phyloP scores from a whole-genome alignment of 2,888 invertebrate species.

The Drosophila greeni region DNA sequence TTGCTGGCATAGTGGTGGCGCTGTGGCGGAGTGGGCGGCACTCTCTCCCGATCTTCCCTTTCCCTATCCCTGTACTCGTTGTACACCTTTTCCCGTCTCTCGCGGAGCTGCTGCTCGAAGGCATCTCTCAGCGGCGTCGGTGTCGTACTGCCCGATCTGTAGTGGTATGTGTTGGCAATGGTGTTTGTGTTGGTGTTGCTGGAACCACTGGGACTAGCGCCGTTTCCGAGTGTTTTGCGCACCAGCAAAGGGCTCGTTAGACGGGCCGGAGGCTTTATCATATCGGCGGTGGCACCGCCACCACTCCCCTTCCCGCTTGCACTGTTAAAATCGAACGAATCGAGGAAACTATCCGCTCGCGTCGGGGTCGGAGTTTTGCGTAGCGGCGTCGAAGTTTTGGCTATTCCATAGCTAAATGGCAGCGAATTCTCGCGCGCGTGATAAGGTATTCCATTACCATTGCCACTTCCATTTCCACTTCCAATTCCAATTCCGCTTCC shows the following conservation, averaged over 20 bases:
- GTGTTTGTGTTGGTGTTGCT: conserved; percentile 49
- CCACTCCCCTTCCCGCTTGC: conserved; percentile 35
- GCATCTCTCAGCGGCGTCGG: conserved; percentile 76
- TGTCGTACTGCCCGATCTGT: conserved; percentile 52
- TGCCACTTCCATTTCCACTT: conserved; percentile 29
- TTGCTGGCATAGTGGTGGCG: conserved; percentile 38
- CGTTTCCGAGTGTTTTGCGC: conserved; percentile 83
- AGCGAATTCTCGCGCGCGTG: conserved; percentile 93
- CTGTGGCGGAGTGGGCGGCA: conserved; percentile 61
- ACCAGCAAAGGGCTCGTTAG: conserved; percentile 91
- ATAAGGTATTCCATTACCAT: conserved; percentile 83
- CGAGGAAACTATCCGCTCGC: conserved; percentile 67
- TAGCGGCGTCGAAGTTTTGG: conserved; percentile 72
- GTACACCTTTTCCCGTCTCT: conserved; percentile 78
- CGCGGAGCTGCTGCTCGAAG: conserved; percentile 78
- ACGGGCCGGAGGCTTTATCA: conserved; percentile 86
- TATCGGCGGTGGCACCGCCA: conserved; percentile 67
- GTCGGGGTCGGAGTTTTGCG: conserved; percentile 69
- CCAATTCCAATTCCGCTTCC: conserved; percentile 45
- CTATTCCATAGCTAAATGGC: conserved; percentile 91
- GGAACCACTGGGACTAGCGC: conserved; percentile 51
- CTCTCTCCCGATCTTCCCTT: conserved; percentile 37
- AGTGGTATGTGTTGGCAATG: conserved; percentile 72
- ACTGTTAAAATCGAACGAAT: conserved; percentile 57
- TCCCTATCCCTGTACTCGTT: conserved; percentile 59